These are phyloP conservation scores for Theodoxus fluviatilis DNA, from an alignment of 2,888 invertebrate genomes.

Conservation along the genomic window DNA sequence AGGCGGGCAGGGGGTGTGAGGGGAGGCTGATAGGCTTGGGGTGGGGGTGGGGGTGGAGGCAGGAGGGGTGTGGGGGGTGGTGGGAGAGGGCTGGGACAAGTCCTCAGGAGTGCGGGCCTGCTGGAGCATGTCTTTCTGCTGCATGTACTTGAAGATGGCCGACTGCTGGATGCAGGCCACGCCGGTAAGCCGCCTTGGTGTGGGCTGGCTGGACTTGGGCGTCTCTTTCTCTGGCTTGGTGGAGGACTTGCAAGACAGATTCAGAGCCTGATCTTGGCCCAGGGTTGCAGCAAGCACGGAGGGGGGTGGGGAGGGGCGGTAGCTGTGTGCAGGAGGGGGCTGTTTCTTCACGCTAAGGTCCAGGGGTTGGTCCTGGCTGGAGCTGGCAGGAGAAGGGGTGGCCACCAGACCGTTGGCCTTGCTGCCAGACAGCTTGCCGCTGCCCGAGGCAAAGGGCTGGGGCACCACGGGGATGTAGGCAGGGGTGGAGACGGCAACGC, in stretches of 20 bases:
- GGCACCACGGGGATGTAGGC: constrained; percentile 61
- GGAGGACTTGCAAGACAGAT: background rate
- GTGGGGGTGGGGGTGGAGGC: constrained; percentile 27
- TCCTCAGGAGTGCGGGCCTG: constrained; percentile 34
- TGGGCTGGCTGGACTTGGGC: constrained; percentile 28
- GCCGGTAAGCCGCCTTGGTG: background rate
- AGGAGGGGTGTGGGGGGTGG: constrained; percentile 33
- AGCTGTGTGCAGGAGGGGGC: constrained; percentile 45
- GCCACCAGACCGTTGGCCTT: background rate
- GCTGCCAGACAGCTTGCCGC: background rate
- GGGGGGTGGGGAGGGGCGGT: constrained; percentile 18
- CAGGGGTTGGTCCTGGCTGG: constrained; percentile 70
- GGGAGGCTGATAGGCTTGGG: constrained; percentile 28
- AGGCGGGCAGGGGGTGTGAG: too few relatives aligned
- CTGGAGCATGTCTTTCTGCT: constrained; percentile 54
- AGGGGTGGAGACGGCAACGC: constrained; percentile 29
- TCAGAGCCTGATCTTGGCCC: constrained; percentile 25
- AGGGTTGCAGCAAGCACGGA: constrained; percentile 21
- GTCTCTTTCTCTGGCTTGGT: constrained; percentile 19
- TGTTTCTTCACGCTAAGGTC: constrained; percentile 82
- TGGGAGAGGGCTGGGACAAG: constrained; percentile 33
- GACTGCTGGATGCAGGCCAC: constrained; percentile 43
- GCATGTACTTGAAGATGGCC: constrained; percentile 61
- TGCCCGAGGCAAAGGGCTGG: constrained; percentile 39
- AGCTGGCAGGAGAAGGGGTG: constrained; percentile 9